Evolutionary conservation across 2,888 invertebrate genomes (phyloP).

Genomic region (Cotesia congregata): DNA sequence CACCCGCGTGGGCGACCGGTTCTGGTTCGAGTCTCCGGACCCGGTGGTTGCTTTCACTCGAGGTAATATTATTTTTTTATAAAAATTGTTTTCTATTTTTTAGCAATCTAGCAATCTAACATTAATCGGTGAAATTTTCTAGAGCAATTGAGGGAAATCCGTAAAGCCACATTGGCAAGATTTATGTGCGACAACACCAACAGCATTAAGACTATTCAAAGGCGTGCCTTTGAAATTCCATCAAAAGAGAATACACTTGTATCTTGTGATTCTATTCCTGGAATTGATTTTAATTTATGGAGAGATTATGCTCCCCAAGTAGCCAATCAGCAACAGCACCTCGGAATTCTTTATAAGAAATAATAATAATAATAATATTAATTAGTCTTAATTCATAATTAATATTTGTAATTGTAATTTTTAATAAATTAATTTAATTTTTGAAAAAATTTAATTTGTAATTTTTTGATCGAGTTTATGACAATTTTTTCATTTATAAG

Average conservation of each 20-base stretch:
- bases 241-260: slow-evolving; percentile 78
- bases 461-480: too few species aligned
- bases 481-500: too few species aligned
- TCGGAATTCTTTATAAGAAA: slow-evolving; percentile 44
- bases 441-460: too few species aligned
- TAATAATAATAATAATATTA: slow-evolving; percentile 30
- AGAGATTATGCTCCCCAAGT: slow-evolving; percentile 63
- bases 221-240: slow-evolving; percentile 74
- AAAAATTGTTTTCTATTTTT: slow-evolving; percentile 52
- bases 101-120: not conserved
- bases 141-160: slow-evolving; percentile 82
- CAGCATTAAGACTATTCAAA: slow-evolving; percentile 60
- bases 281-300: slow-evolving; percentile 77
- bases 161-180: slow-evolving; percentile 83
- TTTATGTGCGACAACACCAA: slow-evolving; percentile 87
- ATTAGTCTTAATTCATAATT: not conserved
- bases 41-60: slow-evolving; percentile 77
- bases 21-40: slow-evolving; percentile 84
- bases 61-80: slow-evolving; percentile 67
- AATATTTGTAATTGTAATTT: not conserved
- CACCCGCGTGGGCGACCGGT: slow-evolving; percentile 88
- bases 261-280: slow-evolving; percentile 77
- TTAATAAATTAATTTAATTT: too few species aligned
- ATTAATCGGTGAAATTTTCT: slow-evolving; percentile 42
- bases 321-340: slow-evolving; percentile 39